These are phyloP conservation scores for Thecocarcelia acutangulata DNA, from an alignment of 2,888 invertebrate species.

Conservation along the genomic window DNA sequence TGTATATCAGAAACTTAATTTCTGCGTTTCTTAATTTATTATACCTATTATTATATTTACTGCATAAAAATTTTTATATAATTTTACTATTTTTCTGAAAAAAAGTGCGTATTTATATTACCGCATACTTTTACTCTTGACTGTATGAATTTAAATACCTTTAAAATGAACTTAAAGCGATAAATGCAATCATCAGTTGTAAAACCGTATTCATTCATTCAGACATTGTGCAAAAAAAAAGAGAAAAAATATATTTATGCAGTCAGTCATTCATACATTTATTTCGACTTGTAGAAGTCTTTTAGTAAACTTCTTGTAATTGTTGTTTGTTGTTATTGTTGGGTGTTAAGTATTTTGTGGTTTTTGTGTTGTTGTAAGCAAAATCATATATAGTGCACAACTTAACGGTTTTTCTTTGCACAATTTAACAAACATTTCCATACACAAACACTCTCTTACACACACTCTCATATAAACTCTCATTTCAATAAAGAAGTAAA, in stretches of 20 bases:
- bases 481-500: constrained; percentile 7
- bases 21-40: too few species aligned
- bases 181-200: constrained; percentile 42
- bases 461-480: background rate
- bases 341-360: constrained; percentile 45
- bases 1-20: too few species aligned
- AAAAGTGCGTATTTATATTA: too few species aligned
- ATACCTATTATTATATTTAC: too few species aligned
- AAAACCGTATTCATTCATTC: constrained; percentile 24
- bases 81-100: too few species aligned
- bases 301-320: constrained; percentile 45
- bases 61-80: too few species aligned
- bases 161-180: constrained; percentile 33
- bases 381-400: constrained; percentile 63
- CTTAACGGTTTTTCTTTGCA: constrained; percentile 56
- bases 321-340: constrained; percentile 34
- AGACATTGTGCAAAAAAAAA: background rate
- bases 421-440: constrained; percentile 27
- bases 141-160: constrained; percentile 24
- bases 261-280: constrained; percentile 18
- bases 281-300: constrained; percentile 22
- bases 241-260: background rate
- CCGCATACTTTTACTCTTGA: background rate
- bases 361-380: constrained; percentile 38
- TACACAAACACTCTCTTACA: constrained; percentile 1